Conservation (phyloP, 2,797 vertebrate species). For the Crypturellus tataupa region DNA sequence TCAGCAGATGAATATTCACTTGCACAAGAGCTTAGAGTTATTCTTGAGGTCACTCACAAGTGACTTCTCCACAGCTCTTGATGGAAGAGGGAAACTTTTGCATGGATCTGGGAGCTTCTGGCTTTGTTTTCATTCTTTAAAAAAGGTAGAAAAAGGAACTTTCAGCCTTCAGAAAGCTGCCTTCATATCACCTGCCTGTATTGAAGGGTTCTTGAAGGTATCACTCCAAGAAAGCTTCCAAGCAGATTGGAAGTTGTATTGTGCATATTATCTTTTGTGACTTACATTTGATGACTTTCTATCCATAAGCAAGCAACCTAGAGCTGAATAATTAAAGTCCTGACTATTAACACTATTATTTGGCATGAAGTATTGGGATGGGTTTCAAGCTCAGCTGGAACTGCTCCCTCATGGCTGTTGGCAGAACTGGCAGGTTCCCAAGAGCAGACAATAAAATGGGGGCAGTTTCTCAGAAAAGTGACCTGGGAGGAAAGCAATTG, state of each 20-base stretch:
- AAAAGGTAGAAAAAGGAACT: not conserved
- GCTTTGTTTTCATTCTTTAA: not conserved
- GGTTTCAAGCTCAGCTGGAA: not conserved
- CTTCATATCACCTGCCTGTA: not conserved
- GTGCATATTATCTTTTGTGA: not conserved
- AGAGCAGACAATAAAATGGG: not conserved
- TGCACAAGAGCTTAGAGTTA: not conserved
- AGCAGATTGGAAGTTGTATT: rapidly evolving
- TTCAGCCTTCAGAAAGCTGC: not conserved
- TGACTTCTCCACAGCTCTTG: not conserved
- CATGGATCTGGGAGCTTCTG: not conserved
- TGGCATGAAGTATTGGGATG: not conserved
- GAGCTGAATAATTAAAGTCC: no score
- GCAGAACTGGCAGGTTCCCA: not conserved
- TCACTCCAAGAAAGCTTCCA: not conserved
- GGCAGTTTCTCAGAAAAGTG: not conserved
- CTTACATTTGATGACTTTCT: not conserved
- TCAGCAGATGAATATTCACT: not conserved
- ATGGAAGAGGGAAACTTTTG: not conserved
- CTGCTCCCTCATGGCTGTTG: rapidly evolving
- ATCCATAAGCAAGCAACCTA: not conserved
- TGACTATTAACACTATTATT: not conserved
- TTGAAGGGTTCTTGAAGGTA: not conserved
- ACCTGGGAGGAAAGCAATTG: not conserved
- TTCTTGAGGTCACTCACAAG: not conserved